Conservation (phyloP, 2,797 vertebrate genomes). For the Pygocentrus nattereri region DNA sequence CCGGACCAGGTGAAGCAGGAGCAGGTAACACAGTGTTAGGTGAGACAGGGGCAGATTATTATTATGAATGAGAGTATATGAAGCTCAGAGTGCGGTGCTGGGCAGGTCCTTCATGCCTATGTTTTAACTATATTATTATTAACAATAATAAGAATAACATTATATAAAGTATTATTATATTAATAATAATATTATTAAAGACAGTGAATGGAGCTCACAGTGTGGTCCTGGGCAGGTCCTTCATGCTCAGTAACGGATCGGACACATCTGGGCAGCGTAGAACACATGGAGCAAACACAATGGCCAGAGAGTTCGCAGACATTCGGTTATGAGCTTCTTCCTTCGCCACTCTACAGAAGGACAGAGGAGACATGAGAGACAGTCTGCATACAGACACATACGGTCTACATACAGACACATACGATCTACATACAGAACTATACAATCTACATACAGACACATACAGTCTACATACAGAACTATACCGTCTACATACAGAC, state of each 20-base stretch:
- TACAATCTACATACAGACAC: not conserved
- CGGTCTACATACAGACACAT: not conserved
- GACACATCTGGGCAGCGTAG: constrained; percentile 87
- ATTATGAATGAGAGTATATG: too few species aligned
- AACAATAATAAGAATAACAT: too few species aligned
- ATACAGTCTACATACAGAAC: not conserved
- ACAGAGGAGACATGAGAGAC: not conserved
- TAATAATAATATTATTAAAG: too few species aligned
- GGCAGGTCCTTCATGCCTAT: too few species aligned
- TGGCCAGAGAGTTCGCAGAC: constrained; percentile 89
- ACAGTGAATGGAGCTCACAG: constrained; percentile 77
- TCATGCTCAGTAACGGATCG: constrained; percentile 93
- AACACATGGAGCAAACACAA: constrained; percentile 95
- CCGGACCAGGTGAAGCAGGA: too few species aligned
- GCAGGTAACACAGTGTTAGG: too few species aligned
- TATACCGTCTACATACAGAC: not conserved
- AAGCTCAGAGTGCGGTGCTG: too few species aligned
- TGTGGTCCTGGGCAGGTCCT: constrained; percentile 93
- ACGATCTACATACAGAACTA: not conserved
- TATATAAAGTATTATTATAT: too few species aligned
- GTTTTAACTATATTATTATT: too few species aligned
- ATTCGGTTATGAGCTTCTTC: constrained; percentile 94
- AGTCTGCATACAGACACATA: not conserved
- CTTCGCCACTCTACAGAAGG: constrained; percentile 86
- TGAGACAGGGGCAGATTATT: too few species aligned